Conservation (phyloP, 2,888 invertebrate species). For the Pyrrhosoma nymphula region DNA sequence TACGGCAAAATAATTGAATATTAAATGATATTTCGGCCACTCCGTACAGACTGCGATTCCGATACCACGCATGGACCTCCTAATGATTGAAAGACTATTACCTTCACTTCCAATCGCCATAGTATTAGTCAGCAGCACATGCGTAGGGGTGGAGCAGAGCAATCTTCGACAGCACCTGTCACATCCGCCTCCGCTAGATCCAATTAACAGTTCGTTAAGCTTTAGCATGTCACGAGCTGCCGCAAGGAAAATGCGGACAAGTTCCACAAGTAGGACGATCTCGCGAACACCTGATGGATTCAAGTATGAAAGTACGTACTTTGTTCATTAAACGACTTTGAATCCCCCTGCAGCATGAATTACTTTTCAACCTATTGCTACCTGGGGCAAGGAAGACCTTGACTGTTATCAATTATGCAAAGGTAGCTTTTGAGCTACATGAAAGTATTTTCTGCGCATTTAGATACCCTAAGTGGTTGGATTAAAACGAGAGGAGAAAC, state of each 20-base stretch:
- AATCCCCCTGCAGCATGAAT: too few species aligned
- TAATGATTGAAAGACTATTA: not conserved
- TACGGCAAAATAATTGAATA: too few species aligned
- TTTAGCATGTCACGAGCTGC: not conserved
- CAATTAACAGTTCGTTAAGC: not conserved
- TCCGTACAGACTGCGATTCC: not conserved
- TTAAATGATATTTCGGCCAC: not conserved
- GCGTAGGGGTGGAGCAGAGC: not conserved
- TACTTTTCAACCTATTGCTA: too few species aligned
- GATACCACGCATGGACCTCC: not conserved
- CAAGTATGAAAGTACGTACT: too few species aligned
- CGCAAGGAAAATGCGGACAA: not conserved
- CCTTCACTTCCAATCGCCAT: not conserved
- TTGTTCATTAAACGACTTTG: too few species aligned
- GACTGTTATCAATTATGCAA: not conserved
- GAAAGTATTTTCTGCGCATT: not conserved
- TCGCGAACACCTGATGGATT: not conserved
- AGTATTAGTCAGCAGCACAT: not conserved
- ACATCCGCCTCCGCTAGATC: not conserved
- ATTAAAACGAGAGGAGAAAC: not conserved
- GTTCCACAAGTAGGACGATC: not conserved
- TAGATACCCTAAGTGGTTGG: not conserved
- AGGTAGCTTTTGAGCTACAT: not conserved
- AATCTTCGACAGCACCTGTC: not conserved
- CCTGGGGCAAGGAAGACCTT: too few species aligned